Conservation (phyloP, 1,140 invertebrate genomes). For the Scylla paramamosain region DNA sequence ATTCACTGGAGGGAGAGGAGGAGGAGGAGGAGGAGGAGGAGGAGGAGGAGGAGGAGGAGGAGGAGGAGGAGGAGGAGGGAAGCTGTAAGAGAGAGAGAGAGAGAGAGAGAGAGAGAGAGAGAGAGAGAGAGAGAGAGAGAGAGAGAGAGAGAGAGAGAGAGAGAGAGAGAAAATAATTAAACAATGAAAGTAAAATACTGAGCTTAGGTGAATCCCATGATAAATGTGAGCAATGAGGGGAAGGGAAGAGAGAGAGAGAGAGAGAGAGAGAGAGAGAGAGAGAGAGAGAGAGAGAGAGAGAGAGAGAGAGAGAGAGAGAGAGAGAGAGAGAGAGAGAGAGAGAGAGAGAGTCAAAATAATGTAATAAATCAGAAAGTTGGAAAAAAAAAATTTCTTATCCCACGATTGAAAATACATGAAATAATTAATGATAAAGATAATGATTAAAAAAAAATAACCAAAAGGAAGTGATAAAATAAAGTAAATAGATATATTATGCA, state of each 20-base stretch:
- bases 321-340: conserved; percentile 22
- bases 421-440: no score
- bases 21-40: neutral
- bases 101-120: conserved; percentile 14
- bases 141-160: neutral
- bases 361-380: no score
- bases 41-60: no score
- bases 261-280: neutral
- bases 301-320: neutral
- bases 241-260: neutral
- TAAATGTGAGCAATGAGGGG: neutral
- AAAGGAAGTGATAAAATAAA: no score
- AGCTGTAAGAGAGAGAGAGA: neutral
- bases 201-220: neutral
- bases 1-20: neutral
- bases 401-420: no score
- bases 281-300: conserved; percentile 4
- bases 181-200: neutral
- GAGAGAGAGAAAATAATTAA: conserved; percentile 31
- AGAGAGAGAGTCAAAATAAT: no score
- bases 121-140: conserved; percentile 4
- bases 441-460: no score
- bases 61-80: no score
- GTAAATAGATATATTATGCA: no score
- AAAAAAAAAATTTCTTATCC: no score